A percentile compares a stretch with the other conserved stretches of the same genome.
These are phyloP conservation scores for Lycodopsis pacificus DNA, from an alignment of 2,797 vertebrate species.

Conservation along the genomic window DNA sequence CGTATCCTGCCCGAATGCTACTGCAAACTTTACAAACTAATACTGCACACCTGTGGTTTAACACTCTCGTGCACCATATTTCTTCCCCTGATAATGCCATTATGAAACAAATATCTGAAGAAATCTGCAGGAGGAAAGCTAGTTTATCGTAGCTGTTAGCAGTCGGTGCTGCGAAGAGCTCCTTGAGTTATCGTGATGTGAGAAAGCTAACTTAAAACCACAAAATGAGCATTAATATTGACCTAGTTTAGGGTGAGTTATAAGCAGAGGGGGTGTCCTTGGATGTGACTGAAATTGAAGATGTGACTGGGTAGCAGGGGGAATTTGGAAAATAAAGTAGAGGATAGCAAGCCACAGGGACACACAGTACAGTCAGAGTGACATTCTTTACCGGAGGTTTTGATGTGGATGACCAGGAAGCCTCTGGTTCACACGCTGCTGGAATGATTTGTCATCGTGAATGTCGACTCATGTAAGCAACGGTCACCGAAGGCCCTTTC, in stretches of 20 bases:
- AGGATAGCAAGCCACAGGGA: slow-evolving; percentile 4
- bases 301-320: background rate
- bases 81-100: background rate
- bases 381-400: slow-evolving; percentile 25
- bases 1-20: background rate
- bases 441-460: slow-evolving; percentile 51
- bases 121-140: background rate
- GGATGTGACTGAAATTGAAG: slow-evolving; percentile 1
- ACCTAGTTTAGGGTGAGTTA: background rate
- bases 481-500: slow-evolving; percentile 29
- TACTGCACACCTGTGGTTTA: background rate
- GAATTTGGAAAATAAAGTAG: slow-evolving; percentile 7
- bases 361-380: slow-evolving; percentile 29
- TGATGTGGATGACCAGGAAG: slow-evolving; percentile 38
- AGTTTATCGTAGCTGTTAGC: background rate
- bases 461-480: slow-evolving; percentile 42
- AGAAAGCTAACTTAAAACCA: background rate
- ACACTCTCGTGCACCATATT: background rate
- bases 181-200: background rate
- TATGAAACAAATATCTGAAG: background rate
- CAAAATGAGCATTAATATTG: background rate
- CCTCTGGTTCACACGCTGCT: slow-evolving; percentile 48
- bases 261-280: background rate
- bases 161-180: background rate
- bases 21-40: background rate